Evolutionary conservation across 2,113 vertebrate genomes (phyloP).

Genomic region (Sinocyclocheilus grahami): DNA sequence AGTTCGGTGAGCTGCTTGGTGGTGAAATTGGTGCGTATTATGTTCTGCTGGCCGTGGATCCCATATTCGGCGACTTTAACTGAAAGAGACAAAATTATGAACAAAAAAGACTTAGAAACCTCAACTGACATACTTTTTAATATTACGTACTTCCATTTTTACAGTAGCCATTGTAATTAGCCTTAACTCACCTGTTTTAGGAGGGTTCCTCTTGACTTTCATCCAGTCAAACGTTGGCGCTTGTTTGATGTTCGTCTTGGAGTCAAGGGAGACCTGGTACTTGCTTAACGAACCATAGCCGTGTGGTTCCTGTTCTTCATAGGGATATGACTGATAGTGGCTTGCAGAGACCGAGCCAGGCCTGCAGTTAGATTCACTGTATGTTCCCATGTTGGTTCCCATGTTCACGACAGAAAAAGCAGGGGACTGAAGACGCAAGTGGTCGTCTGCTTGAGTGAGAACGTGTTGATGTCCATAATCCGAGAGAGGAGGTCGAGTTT

Average conservation of each 20-base stretch:
- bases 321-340: conserved; percentile 78
- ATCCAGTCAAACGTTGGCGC: conserved; percentile 93
- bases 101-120: not conserved
- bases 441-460: conserved; percentile 81
- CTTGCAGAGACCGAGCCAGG: conserved; percentile 57
- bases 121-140: not conserved
- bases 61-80: conserved; percentile 84
- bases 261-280: conserved; percentile 72
- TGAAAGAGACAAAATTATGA: conserved; percentile 60
- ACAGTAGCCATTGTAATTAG: not conserved
- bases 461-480: conserved; percentile 85
- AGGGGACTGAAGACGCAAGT: conserved; percentile 77
- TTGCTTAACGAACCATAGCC: conserved; percentile 77
- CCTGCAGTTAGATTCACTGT: conserved; percentile 78
- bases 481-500: conserved; percentile 70
- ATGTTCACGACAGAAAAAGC: conserved; percentile 70
- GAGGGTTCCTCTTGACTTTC: conserved; percentile 95
- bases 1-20: conserved; percentile 90
- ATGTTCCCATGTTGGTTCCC: conserved; percentile 71
- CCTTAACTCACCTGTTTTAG: conserved; percentile 87
- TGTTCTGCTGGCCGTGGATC: conserved; percentile 78
- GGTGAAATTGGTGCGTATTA: conserved; percentile 95
- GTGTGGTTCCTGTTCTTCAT: conserved; percentile 78
- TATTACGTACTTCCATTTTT: not conserved
- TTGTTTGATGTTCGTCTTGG: conserved; percentile 73